Base-by-base conservation (phyloP, 2,113 vertebrate species). In the Aptenodytes forsteri region DNA sequence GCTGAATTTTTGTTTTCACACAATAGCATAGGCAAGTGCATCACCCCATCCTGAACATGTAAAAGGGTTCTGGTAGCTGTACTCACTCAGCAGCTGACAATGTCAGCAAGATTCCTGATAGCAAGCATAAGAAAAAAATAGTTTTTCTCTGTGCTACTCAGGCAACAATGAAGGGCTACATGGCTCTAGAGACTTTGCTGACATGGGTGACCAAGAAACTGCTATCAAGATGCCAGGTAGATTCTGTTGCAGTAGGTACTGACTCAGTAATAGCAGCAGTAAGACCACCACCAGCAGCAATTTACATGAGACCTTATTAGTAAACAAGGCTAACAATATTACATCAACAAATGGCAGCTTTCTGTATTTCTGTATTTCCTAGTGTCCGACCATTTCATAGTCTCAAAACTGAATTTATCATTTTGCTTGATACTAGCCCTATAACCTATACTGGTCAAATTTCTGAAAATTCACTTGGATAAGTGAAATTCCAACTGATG, bases 81-180 rank as follows among this genome's bases (percentile, higher is more conserved):
- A 27, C 13, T 75, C 26, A 44, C 42, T 38, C 38, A 58, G 30
- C 11, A 58, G 26, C 22, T 59, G 55, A 79, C 10, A 58, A 11
- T 15, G 12, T 70, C 49, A 65, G 16, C 36, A 47, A 78, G 71
- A 64, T 83, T 64, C 21, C 34, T 67, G 29, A 29, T 34, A 58
- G 20, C 19, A 86, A 21, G 25, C 10, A 38, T 30, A 87, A 38
- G 21, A 66, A 76, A 86, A 54, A 67, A 34, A 7, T 6, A 1
- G 0, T 6, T 61, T 83, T 75, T 42, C 12, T 62, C 16, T 64
- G 12, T n/a, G 59, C 19, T 90, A 19, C 10, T 34, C 16, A 22
- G 40, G 34, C 20, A 76, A 27, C 0, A 2, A n/a, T 75, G 32
- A 54, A 65, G 23, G 25, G 7, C 61, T 80, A 13, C 0, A 0